Conservation (phyloP, 2,113 vertebrate genomes). For the Chaetodon auriga region DNA sequence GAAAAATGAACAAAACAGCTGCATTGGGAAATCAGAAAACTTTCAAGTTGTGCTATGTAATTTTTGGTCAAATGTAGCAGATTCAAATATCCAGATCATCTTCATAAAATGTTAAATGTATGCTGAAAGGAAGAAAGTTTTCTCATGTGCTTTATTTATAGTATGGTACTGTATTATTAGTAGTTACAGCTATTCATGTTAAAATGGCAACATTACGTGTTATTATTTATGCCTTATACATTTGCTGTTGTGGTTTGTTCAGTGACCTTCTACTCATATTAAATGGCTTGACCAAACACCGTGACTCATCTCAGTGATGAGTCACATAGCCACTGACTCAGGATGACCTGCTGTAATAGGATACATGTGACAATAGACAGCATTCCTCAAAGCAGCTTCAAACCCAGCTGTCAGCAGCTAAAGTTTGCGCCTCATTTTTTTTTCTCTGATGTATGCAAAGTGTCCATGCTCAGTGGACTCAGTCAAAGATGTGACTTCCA, state of each 20-base stretch:
- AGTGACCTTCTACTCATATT: slow-evolving; percentile 19
- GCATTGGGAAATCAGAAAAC: too few relatives aligned
- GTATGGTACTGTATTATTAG: too few relatives aligned
- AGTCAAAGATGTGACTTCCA: background rate
- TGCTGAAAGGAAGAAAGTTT: too few relatives aligned
- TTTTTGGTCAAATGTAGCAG: too few relatives aligned
- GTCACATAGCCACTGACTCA: background rate
- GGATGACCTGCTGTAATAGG: slow-evolving; percentile 21
- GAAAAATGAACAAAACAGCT: too few relatives aligned
- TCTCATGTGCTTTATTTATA: too few relatives aligned
- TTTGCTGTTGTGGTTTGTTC: background rate
- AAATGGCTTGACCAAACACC: background rate
- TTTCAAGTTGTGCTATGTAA: too few relatives aligned
- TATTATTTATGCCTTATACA: background rate
- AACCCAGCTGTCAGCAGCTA: background rate
- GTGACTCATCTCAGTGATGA: slow-evolving; percentile 6
- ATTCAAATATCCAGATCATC: too few relatives aligned
- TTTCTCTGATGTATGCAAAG: background rate
- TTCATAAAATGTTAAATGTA: too few relatives aligned
- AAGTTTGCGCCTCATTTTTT: slow-evolving; percentile 13
- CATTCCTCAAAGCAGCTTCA: slow-evolving; percentile 1
- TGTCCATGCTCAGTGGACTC: background rate
- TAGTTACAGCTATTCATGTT: background rate
- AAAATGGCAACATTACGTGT: background rate
- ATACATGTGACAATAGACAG: background rate